Percentiles rank a stretch among this genome's conserved stretches.
Evolutionary conservation across 2,888 invertebrate genomes (phyloP).

Genomic region (Magallana nippona): DNA sequence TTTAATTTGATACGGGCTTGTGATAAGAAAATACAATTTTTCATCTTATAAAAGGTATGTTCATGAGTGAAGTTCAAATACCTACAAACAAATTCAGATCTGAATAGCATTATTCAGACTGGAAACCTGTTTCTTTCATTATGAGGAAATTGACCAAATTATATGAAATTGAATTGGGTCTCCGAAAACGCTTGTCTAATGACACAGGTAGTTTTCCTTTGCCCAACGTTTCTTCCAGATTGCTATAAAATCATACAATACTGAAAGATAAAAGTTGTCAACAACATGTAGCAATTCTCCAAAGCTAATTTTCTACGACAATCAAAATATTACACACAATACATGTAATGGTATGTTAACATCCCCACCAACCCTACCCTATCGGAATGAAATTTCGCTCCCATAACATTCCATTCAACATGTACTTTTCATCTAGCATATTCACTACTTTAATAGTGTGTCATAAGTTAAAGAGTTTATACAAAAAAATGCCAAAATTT

Average conservation of each 20-base stretch:
- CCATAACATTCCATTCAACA: no score
- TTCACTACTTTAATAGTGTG: background rate
- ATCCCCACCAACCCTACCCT: no score
- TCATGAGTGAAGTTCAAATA: slow-evolving; percentile 23
- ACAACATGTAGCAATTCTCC: no score
- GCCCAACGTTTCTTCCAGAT: background rate
- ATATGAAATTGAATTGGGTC: background rate
- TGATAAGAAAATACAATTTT: slow-evolving; percentile 32
- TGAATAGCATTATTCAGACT: background rate
- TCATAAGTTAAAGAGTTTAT: background rate
- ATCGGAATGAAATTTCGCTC: no score
- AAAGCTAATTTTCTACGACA: no score
- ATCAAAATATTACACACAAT: no score
- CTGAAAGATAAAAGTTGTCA: no score
- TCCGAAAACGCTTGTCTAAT: background rate
- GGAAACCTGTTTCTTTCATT: background rate
- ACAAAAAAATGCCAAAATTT: background rate
- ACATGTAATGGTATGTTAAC: no score
- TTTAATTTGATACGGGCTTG: slow-evolving; percentile 17
- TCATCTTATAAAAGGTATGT: slow-evolving; percentile 29
- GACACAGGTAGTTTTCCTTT: background rate
- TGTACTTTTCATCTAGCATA: background rate
- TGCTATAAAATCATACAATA: background rate
- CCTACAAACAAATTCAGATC: background rate
- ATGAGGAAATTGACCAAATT: background rate